Evolutionary conservation across 2,888 invertebrate genomes (phyloP).

Genomic region (Ganaspis brasiliensis): DNA sequence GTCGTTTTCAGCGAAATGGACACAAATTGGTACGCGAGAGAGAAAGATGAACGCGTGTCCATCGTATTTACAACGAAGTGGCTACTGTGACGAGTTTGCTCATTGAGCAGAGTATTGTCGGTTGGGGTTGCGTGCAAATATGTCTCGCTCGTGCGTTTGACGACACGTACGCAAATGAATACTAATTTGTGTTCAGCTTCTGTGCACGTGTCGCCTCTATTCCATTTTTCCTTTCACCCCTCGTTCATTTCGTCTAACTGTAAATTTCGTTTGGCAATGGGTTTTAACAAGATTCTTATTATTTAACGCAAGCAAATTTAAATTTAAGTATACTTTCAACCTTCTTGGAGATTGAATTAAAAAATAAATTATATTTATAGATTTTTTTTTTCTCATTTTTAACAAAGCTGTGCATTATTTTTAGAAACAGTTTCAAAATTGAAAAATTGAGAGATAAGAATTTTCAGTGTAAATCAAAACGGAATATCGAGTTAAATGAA

Average conservation of each 20-base stretch:
- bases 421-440: background rate
- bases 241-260: background rate
- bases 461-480: slow-evolving; percentile 71
- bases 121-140: slow-evolving; percentile 64
- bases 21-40: slow-evolving; percentile 59
- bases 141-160: slow-evolving; percentile 62
- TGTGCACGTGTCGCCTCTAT: slow-evolving; percentile 41
- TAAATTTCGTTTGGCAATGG: slow-evolving; percentile 5
- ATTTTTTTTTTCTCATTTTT: slow-evolving; percentile 6
- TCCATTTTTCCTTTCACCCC: slow-evolving; percentile 28
- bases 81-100: slow-evolving; percentile 58
- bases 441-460: slow-evolving; percentile 65
- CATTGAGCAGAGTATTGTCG: slow-evolving; percentile 62
- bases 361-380: no score
- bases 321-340: no score
- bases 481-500: slow-evolving; percentile 72
- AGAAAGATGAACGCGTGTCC: slow-evolving; percentile 59
- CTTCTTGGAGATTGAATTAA: no score
- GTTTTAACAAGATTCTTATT: background rate
- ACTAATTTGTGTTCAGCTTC: slow-evolving; percentile 64
- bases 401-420: background rate
- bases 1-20: slow-evolving; percentile 50
- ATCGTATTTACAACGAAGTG: slow-evolving; percentile 61
- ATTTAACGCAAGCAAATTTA: no score
- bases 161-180: slow-evolving; percentile 68